A percentile compares a stretch with the other conserved stretches of the same genome.
phyloP scores from a whole-genome alignment of 1,140 invertebrate genomes.

The Aphelenchoides fujianensis region DNA sequence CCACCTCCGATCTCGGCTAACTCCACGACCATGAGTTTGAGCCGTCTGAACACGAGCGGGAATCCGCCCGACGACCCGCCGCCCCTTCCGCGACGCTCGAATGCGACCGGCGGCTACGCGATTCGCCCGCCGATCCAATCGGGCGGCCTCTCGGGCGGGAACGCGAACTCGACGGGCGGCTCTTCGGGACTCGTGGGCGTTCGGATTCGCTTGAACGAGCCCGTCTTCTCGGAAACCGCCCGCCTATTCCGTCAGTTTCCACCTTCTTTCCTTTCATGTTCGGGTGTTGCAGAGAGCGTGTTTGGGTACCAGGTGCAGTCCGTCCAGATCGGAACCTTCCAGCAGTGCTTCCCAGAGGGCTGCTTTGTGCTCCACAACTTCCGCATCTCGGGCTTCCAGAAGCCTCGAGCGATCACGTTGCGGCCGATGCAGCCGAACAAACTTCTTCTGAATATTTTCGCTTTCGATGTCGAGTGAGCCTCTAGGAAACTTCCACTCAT shows the following conservation, averaged over 20 bases:
- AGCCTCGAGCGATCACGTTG: slow-evolving; percentile 29
- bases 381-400: slow-evolving; percentile 40
- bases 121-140: neutral
- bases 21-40: neutral
- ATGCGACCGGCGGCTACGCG: neutral
- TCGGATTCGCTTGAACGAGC: slow-evolving; percentile 44
- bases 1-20: too few relatives aligned
- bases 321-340: slow-evolving; percentile 42
- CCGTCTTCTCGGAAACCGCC: slow-evolving; percentile 40
- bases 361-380: slow-evolving; percentile 47
- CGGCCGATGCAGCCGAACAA: slow-evolving; percentile 38
- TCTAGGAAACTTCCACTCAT: neutral
- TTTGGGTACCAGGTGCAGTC: slow-evolving; percentile 43
- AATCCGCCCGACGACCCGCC: neutral
- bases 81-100: neutral
- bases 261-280: slow-evolving; percentile 3
- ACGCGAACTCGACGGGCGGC: too few relatives aligned
- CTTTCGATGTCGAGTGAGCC: slow-evolving; percentile 50
- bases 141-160: too few relatives aligned
- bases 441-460: slow-evolving; percentile 48
- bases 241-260: slow-evolving; percentile 41
- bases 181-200: slow-evolving; percentile 21
- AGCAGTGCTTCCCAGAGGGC: slow-evolving; percentile 50
- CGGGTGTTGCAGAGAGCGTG: slow-evolving; percentile 41
- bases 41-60: neutral